A percentile compares a stretch with the other conserved stretches of the same genome.
phyloP scores from a whole-genome alignment of 1,140 invertebrate genomes.

The Probaryconus sp. region DNA sequence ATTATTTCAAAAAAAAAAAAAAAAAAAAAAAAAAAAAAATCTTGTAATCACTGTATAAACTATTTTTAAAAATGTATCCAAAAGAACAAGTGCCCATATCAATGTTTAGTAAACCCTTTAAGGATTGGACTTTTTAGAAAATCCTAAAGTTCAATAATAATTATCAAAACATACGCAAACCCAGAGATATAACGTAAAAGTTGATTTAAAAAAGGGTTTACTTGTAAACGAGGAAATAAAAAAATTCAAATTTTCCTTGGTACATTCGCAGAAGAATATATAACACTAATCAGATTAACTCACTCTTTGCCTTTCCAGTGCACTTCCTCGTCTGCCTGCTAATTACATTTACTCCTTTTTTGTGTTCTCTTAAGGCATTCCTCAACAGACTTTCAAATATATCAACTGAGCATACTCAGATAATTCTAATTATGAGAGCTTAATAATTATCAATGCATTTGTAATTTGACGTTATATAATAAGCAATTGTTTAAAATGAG shows the following conservation, averaged over 20 bases:
- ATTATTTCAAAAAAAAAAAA: no score
- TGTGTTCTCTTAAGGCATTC: conserved; percentile 21
- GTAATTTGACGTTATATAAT: not conserved
- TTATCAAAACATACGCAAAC: no score
- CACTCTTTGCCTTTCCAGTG: conserved; percentile 46
- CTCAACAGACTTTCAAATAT: conserved; percentile 32
- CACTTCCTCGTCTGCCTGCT: conserved; percentile 62
- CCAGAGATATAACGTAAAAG: no score
- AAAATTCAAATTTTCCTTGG: conserved; percentile 29
- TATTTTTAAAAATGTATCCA: no score
- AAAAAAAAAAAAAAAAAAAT: no score
- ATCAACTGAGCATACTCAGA: conserved; percentile 16
- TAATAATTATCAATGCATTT: not conserved
- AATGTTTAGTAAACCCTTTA: no score
- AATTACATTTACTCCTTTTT: conserved; percentile 58
- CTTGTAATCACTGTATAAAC: no score
- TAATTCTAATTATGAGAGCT: conserved; percentile 10
- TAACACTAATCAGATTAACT: conserved; percentile 46
- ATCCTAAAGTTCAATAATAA: no score
- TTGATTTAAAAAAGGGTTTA: not conserved
- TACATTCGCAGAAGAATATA: conserved; percentile 41
- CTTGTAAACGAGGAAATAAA: conserved; percentile 6
- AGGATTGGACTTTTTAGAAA: no score
- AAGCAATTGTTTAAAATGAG: conserved; percentile 13
- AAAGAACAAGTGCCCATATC: no score